These are phyloP conservation scores for Epinotia bilunana DNA, from an alignment of 2,888 invertebrate species.

Conservation along the genomic window DNA sequence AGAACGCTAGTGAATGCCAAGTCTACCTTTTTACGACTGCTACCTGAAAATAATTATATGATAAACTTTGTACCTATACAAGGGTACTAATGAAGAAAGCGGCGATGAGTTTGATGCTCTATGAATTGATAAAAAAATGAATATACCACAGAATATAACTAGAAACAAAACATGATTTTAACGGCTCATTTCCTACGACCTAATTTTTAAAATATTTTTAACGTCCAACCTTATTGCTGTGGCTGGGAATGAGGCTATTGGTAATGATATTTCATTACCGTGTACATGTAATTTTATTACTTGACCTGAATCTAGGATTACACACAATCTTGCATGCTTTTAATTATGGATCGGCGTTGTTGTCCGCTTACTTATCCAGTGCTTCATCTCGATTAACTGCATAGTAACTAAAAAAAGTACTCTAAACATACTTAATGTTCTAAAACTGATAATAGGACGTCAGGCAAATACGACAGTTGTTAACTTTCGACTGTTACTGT, in stretches of 20 bases:
- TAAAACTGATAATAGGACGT: neutral
- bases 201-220: conserved; percentile 20
- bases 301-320: conserved; percentile 17
- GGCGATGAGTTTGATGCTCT: neutral
- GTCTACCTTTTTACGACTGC: neutral
- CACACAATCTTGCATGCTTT: conserved; percentile 6
- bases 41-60: neutral
- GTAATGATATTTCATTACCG: conserved; percentile 33
- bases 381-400: neutral
- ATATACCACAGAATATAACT: too few species aligned
- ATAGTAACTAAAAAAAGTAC: too few species aligned
- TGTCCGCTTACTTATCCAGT: neutral
- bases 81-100: neutral
- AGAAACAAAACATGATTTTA: too few species aligned
- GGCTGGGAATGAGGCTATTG: conserved; percentile 19
- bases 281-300: conserved; percentile 14
- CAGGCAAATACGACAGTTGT: neutral
- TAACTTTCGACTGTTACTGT: too few species aligned
- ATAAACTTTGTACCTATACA: neutral
- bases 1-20: neutral
- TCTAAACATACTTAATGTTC: too few species aligned
- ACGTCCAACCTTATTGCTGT: conserved; percentile 16
- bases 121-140: neutral
- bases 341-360: neutral
- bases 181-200: conserved; percentile 12